Conservation (phyloP, 2,113 vertebrate species). For the Micromys minutus region DNA sequence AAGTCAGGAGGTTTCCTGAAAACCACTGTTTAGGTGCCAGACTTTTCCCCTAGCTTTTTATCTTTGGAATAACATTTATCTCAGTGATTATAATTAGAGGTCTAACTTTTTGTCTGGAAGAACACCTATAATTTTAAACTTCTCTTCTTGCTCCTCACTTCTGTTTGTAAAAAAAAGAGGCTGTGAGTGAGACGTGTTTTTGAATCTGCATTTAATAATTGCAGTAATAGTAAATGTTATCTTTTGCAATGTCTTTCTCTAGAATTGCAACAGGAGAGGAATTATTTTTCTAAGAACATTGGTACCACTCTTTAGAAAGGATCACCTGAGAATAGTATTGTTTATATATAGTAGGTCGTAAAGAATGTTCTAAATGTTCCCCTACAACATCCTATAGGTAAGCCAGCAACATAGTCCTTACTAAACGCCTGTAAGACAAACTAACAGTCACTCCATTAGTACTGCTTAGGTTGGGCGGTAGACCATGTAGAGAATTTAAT, state of each 20-base stretch:
- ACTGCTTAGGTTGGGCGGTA: neutral
- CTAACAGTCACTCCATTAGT: too few species aligned
- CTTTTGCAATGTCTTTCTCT: neutral
- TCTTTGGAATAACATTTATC: conserved; percentile 49
- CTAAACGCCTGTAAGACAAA: neutral
- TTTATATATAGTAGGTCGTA: neutral
- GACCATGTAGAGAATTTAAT: neutral
- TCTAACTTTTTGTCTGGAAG: conserved; percentile 35
- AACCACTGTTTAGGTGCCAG: neutral
- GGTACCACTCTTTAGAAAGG: neutral
- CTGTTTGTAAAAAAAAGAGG: conserved; percentile 32
- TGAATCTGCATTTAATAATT: neutral
- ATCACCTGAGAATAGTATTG: neutral
- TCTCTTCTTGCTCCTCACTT: conserved; percentile 53
- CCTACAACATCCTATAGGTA: neutral
- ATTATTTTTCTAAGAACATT: neutral
- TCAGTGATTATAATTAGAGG: conserved; percentile 56
- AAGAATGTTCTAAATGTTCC: neutral
- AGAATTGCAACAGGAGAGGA: neutral
- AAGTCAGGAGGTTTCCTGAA: conserved; percentile 6
- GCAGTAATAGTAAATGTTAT: neutral
- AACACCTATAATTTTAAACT: conserved; percentile 57
- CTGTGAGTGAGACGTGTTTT: neutral
- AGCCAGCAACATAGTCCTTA: neutral
- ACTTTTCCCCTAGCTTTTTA: neutral